These are phyloP conservation scores for Papilio machaon DNA, from an alignment of 1,140 invertebrate species.

Conservation along the genomic window DNA sequence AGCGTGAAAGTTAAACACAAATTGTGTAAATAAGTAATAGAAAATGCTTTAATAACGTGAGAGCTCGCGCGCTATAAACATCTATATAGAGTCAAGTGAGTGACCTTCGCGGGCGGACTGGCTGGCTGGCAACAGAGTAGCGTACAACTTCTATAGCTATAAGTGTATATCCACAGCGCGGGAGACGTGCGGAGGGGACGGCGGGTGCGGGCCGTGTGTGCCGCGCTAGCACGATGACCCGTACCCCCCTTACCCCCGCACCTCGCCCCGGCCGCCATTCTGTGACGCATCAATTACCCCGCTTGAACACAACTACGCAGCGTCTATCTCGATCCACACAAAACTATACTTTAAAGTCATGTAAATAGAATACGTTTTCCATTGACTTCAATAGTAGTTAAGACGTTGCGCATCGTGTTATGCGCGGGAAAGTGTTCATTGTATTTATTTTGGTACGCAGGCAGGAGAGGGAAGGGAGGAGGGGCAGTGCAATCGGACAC, in stretches of 20 bases:
- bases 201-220: constrained; percentile 43
- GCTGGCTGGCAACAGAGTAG: constrained; percentile 62
- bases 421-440: constrained; percentile 50
- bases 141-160: constrained; percentile 45
- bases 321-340: not conserved
- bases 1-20: constrained; percentile 7
- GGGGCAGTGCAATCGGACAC: constrained; percentile 51
- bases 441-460: constrained; percentile 65
- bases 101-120: constrained; percentile 62
- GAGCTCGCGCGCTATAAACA: constrained; percentile 32
- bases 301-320: constrained; percentile 46
- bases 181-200: too few relatives aligned
- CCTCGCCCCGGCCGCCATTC: constrained; percentile 54
- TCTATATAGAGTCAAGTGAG: constrained; percentile 50
- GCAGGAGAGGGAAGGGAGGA: not conserved
- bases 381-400: constrained; percentile 8
- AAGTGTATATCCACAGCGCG: constrained; percentile 51
- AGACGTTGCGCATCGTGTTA: not conserved
- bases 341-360: constrained; percentile 38
- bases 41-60: constrained; percentile 20
- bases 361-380: constrained; percentile 40
- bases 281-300: constrained; percentile 62
- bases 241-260: constrained; percentile 44
- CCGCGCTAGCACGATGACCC: constrained; percentile 70
- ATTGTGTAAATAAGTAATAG: not conserved